These are phyloP conservation scores for Merops nubicus DNA, from an alignment of 2,113 vertebrate genomes.

Conservation along the genomic window DNA sequence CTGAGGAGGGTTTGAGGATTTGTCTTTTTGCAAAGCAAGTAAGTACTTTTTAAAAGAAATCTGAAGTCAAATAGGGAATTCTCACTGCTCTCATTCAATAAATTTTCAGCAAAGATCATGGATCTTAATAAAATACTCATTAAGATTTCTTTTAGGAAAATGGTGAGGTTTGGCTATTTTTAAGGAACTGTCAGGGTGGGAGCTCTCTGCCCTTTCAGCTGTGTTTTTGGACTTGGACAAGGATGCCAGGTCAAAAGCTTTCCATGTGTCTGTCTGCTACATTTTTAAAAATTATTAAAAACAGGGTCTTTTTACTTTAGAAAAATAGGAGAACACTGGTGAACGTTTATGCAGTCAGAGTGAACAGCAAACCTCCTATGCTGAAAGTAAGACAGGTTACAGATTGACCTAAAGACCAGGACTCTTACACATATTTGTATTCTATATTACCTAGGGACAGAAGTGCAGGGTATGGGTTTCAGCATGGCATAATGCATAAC, in stretches of 20 bases:
- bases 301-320: not conserved
- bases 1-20: no score
- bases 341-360: not conserved
- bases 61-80: not conserved
- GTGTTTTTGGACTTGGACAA: not conserved
- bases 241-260: not conserved
- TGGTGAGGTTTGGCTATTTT: not conserved
- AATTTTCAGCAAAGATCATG: not conserved
- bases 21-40: not conserved
- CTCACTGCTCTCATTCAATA: not conserved
- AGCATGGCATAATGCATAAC: not conserved
- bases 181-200: not conserved
- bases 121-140: not conserved
- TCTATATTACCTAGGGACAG: not conserved
- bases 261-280: not conserved
- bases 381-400: not conserved
- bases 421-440: not conserved
- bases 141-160: not conserved
- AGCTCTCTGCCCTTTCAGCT: not conserved
- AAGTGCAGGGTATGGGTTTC: not conserved
- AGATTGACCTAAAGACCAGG: not conserved
- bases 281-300: not conserved
- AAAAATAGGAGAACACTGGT: not conserved
- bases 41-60: not conserved
- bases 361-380: fast-evolving